A percentile compares a stretch with the other conserved stretches of the same genome.
These are phyloP conservation scores for Pangasius larnaudii DNA, from an alignment of 2,797 vertebrate genomes.

Conservation along the genomic window DNA sequence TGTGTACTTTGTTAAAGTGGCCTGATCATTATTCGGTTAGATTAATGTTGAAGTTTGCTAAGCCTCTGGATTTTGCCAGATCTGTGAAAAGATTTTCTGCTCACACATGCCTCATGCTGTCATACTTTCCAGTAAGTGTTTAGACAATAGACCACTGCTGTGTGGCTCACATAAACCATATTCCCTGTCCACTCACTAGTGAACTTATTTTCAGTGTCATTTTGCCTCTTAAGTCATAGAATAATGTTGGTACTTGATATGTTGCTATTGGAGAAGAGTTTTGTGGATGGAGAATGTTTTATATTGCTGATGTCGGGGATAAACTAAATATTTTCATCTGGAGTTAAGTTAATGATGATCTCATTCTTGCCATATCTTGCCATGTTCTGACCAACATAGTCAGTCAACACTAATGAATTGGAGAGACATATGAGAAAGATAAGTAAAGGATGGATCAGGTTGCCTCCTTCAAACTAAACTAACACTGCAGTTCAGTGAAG, in stretches of 20 bases:
- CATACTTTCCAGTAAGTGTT: constrained; percentile 9
- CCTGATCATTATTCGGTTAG: constrained; percentile 4
- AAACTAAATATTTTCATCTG: neutral
- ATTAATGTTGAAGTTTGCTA: constrained; percentile 35
- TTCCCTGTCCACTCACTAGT: constrained; percentile 1
- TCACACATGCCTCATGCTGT: neutral
- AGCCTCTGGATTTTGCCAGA: neutral
- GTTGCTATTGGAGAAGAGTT: neutral
- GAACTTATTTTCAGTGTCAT: constrained; percentile 12
- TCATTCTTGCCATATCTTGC: neutral
- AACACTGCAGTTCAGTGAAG: neutral
- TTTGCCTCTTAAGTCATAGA: neutral
- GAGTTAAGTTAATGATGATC: neutral
- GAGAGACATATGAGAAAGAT: neutral
- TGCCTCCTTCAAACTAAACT: neutral
- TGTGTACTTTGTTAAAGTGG: neutral
- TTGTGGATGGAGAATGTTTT: neutral
- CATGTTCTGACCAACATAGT: neutral
- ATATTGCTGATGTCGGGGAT: neutral
- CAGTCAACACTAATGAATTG: neutral
- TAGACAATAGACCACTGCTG: constrained; percentile 19
- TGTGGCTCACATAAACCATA: neutral
- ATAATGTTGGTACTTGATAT: neutral
- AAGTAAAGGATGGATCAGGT: neutral
- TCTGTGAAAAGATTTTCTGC: neutral